phyloP scores from a whole-genome alignment of 2,888 invertebrate genomes.

The Agrochola macilenta region DNA sequence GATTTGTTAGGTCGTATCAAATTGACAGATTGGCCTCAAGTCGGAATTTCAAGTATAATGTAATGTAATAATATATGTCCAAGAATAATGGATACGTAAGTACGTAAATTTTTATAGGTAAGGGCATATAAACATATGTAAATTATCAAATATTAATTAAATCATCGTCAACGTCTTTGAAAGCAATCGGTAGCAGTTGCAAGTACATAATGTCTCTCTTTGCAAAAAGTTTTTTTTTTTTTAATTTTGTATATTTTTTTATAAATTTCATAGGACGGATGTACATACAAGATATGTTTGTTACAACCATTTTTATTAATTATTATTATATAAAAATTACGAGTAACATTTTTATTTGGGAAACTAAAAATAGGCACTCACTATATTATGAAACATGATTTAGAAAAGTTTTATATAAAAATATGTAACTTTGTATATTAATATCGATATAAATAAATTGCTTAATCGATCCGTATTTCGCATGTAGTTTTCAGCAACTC shows the following conservation, averaged over 20 bases:
- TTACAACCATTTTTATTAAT: slow-evolving; percentile 47
- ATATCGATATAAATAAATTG: not conserved
- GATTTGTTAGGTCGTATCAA: not conserved
- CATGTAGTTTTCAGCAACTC: not conserved
- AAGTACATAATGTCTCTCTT: slow-evolving; percentile 29
- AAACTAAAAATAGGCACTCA: slow-evolving; percentile 13
- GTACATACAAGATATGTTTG: slow-evolving; percentile 55
- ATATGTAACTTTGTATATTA: slow-evolving; percentile 9
- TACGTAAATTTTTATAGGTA: not conserved
- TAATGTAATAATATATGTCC: too few relatives aligned
- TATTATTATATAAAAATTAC: slow-evolving; percentile 2
- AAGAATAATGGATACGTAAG: not conserved
- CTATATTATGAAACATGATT: not conserved
- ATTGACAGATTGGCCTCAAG: not conserved
- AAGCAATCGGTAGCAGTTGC: slow-evolving; percentile 36
- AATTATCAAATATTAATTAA: not conserved
- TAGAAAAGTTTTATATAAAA: not conserved
- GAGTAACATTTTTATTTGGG: slow-evolving; percentile 7
- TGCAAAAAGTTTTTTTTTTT: not conserved
- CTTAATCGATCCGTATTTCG: not conserved
- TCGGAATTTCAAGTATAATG: not conserved
- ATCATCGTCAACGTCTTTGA: not conserved
- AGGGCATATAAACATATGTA: not conserved
- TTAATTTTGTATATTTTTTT: not conserved
- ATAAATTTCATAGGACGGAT: slow-evolving; percentile 58